Evolutionary conservation across 2,888 invertebrate genomes (phyloP), one percentile per base, ranked within the genome.

Genomic region (Geotrupes spiniger): DNA sequence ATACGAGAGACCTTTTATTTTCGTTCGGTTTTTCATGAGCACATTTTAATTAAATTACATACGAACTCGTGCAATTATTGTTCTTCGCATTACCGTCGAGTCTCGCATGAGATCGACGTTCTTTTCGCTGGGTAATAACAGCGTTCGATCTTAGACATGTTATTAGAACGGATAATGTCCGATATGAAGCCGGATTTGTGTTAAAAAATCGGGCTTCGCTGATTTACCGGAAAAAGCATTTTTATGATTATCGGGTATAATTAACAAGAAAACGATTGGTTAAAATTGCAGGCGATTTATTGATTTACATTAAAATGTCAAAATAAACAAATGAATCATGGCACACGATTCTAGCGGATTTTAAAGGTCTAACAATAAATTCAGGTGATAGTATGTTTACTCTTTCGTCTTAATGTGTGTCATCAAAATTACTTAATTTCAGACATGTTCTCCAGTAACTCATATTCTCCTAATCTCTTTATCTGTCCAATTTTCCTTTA

Each of bases 41-140:
- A 39, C 46, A 28, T 52, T 21, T 44, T 52, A 54, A 54, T 54
- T 46, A 50, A 49, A 52, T 52, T 52, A 49, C 46, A 46, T 40
- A 49, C 52, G 42, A 42, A 37, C 45, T 42, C 40, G 39, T 36
- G 38, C 43, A 52, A 52, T 49, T 46, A 43, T 46, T 39, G 42
- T 39, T 46, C 21, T 21, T 21, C 14, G 31, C 25, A 36, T 21
- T 17, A 43, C 9, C 14, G 33, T 33, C 12, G 8, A 15, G 12
- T 14, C 15, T 33, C 11, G 33, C 33, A 33, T 33, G 33, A 33
- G 12, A 33, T 33, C 15, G 33, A 15, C 9, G 9, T n/a, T 33
- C 14, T 29, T 29, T 29, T 33, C 16, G 12, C 4, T 15, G 31
- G n/a, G 29, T 42, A 42, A 42, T 42, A 31, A 31, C 31, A 42